Evolutionary conservation across 2,113 vertebrate species (phyloP).

Genomic region (Bothrops jararaca): DNA sequence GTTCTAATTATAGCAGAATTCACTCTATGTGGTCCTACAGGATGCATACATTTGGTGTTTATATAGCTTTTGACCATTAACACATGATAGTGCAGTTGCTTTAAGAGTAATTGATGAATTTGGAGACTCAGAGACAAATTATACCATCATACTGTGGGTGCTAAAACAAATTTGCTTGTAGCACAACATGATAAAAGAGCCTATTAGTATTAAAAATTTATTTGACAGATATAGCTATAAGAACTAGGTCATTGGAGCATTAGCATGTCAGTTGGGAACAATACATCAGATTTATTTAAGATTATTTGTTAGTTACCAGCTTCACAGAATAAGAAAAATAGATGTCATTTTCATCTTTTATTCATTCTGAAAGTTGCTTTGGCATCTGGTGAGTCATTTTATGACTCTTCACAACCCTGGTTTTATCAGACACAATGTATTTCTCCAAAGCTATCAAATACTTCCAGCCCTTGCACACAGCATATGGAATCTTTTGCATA

Average conservation of each 20-base stretch:
- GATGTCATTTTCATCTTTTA: slow-evolving; percentile 11
- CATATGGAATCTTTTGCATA: not conserved
- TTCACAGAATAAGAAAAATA: slow-evolving; percentile 25
- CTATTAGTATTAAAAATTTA: slow-evolving; percentile 60
- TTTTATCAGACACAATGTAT: slow-evolving; percentile 7
- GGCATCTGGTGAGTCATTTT: slow-evolving; percentile 12
- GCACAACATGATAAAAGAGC: slow-evolving; percentile 50
- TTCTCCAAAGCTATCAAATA: not conserved
- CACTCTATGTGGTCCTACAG: not conserved
- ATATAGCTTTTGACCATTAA: not conserved
- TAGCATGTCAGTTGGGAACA: slow-evolving; percentile 38
- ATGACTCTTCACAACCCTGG: not conserved
- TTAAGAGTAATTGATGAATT: slow-evolving; percentile 36
- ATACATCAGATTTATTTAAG: slow-evolving; percentile 47
- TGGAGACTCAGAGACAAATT: slow-evolving; percentile 48
- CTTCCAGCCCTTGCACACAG: not conserved
- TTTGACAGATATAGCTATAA: slow-evolving; percentile 51
- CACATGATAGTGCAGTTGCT: slow-evolving; percentile 34
- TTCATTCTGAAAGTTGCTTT: slow-evolving; percentile 34
- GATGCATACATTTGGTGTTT: slow-evolving; percentile 16
- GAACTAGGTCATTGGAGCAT: slow-evolving; percentile 38
- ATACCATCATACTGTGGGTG: slow-evolving; percentile 26
- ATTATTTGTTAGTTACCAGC: slow-evolving; percentile 36
- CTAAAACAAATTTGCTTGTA: slow-evolving; percentile 56
- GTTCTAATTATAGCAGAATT: slow-evolving; percentile 44